Percentiles rank a stretch among this genome's conserved stretches.
Conservation (phyloP, 2,113 vertebrate species). For the Phycodurus eques region DNA sequence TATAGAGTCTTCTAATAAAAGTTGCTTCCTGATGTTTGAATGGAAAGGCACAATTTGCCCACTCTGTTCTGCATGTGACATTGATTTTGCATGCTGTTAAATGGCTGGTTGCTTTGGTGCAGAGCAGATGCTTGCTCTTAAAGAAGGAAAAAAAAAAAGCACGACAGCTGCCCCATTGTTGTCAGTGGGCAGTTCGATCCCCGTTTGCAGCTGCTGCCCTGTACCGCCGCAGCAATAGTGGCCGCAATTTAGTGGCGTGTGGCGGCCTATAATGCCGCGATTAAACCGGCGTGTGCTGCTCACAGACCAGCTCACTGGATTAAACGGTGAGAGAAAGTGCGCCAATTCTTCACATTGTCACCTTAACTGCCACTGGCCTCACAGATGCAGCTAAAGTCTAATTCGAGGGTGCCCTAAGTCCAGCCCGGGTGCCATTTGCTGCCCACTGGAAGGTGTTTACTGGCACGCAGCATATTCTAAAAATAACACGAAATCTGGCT, state of each 20-base stretch:
- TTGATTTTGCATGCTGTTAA: constrained; percentile 58
- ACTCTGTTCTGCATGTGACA: constrained; percentile 41
- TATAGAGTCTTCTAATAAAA: constrained; percentile 12
- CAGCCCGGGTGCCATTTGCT: not conserved
- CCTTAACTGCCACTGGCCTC: constrained; percentile 1
- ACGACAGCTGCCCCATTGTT: constrained; percentile 81
- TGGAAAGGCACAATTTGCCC: constrained; percentile 24
- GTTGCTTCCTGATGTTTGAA: constrained; percentile 32
- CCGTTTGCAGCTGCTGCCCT: constrained; percentile 76
- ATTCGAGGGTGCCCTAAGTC: not conserved
- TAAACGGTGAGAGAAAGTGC: constrained; percentile 45
- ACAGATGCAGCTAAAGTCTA: not conserved
- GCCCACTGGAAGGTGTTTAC: too few relatives aligned
- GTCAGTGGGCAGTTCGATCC: constrained; percentile 62
- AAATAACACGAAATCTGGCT: not conserved
- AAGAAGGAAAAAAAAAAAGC: constrained; percentile 40
- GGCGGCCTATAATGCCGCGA: constrained; percentile 78
- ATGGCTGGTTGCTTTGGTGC: constrained; percentile 55
- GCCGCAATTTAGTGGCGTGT: constrained; percentile 76
- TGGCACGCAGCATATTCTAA: not conserved
- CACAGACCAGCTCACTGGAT: constrained; percentile 67
- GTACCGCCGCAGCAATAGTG: constrained; percentile 67
- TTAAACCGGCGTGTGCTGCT: constrained; percentile 78
- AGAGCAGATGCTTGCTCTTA: constrained; percentile 74
- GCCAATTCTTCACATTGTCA: constrained; percentile 33